Base-by-base conservation (phyloP, 2,888 invertebrate genomes). In the Platycheirus albimanus region DNA sequence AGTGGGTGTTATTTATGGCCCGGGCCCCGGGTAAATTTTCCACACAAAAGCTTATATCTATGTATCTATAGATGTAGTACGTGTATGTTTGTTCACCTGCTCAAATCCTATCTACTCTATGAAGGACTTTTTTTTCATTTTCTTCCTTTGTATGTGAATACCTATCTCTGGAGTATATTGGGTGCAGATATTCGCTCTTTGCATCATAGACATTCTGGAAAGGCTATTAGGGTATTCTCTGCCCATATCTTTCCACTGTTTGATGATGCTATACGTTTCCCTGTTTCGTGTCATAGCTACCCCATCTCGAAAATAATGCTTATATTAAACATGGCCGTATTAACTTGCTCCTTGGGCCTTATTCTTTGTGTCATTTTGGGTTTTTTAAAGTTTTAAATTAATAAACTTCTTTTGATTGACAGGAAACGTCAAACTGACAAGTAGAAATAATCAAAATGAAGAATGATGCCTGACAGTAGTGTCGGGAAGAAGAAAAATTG, bases 201-300 rank as follows among this genome's bases (percentile, higher is more conserved):
- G 58, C 58, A 76, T 76, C 67, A 71, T 76, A 76, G 75, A 72
- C 51, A 77, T 64, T 64, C 69, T 41, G 51, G 43, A 78, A 83
- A 78, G 83, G 83, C 83, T 83, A 83, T 83, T 78, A 83, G 72
- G 64, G 72, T 74, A 74, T 78, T 78, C 72, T 78, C 47, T 58
- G 15, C 45, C 43, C 43, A 54, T 28, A 49, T 24, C 38, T 20
- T 36, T 38, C 38, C 11, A 41, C 28, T 33, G n/a, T 61, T 61
- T 61, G 61, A 61, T 61, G 45, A 17, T 58, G 5, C n/a, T 33
- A 1, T n/a, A 19, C 19, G 28, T 19, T 30, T 43, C 2, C 45
- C 13, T 58, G 45, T n/a, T n/a, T n/a, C n/a, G n/a, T 61, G 61
- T 61, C 30, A 30, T 45, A 61, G 28, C 45, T 41, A 28, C 58